phyloP scores from a whole-genome alignment of 2,888 invertebrate genomes.

The Ceriagrion tenellum region DNA sequence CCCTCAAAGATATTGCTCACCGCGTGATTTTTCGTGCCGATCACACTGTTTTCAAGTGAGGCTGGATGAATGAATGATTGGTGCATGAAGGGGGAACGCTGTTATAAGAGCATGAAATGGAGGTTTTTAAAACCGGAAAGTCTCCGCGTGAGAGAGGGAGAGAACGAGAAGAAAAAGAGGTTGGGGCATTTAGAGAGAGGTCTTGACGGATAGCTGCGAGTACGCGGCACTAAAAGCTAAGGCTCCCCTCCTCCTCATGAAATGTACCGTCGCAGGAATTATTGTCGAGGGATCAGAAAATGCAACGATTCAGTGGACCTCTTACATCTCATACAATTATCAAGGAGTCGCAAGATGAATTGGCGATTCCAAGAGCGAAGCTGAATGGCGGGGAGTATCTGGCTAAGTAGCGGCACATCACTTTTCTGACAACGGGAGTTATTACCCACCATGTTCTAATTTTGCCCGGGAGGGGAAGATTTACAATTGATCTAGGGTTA shows the following conservation, averaged over 20 bases:
- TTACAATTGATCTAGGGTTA: too few species aligned
- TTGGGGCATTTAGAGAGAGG: background rate
- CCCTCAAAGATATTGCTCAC: too few species aligned
- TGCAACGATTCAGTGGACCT: background rate
- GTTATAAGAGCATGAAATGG: background rate
- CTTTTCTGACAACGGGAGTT: too few species aligned
- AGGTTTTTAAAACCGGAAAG: constrained; percentile 9
- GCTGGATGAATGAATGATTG: constrained; percentile 47
- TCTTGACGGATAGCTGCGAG: background rate
- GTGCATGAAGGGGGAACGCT: background rate
- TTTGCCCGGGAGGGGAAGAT: too few species aligned
- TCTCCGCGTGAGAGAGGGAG: background rate
- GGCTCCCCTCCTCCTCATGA: background rate
- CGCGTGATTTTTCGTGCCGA: constrained; percentile 52
- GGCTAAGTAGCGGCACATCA: too few species aligned
- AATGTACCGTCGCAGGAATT: background rate
- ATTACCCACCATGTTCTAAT: too few species aligned
- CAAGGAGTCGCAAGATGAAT: too few species aligned
- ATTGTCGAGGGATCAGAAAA: background rate
- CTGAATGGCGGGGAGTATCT: too few species aligned
- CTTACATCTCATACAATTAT: background rate
- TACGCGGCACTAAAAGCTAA: background rate
- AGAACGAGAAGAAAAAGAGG: background rate
- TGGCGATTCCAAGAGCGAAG: too few species aligned
- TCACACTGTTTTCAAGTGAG: background rate